phyloP scores from a whole-genome alignment of 2,888 invertebrate genomes.

The Polietes domitor region DNA sequence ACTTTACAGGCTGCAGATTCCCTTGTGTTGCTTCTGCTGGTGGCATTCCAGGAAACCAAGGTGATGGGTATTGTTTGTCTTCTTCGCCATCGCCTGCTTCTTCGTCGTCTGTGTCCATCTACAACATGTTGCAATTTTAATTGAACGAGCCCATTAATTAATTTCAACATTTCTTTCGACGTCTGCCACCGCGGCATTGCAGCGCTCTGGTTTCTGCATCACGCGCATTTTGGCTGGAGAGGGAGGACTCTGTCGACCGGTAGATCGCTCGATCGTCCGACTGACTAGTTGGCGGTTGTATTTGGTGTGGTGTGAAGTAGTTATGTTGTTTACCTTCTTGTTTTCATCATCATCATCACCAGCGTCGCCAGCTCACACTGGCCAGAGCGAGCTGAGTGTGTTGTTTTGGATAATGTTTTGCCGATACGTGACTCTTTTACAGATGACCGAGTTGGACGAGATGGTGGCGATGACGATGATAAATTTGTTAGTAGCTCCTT shows the following conservation, averaged over 20 bases:
- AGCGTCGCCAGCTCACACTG: background rate
- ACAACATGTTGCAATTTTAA: slow-evolving; percentile 80
- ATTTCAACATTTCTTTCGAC: slow-evolving; percentile 73
- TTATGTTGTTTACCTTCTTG: slow-evolving; percentile 54
- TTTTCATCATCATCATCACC: slow-evolving; percentile 45
- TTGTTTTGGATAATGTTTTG: slow-evolving; percentile 63
- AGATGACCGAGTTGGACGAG: slow-evolving; percentile 49
- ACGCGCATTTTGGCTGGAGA: background rate
- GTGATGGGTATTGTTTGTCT: slow-evolving; percentile 29
- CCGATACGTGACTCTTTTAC: slow-evolving; percentile 61
- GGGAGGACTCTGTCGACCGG: background rate
- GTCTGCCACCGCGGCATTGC: slow-evolving; percentile 14
- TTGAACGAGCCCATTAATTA: slow-evolving; percentile 80
- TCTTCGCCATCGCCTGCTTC: background rate
- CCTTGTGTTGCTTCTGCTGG: slow-evolving; percentile 52
- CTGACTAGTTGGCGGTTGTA: background rate
- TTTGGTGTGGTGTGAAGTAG: slow-evolving; percentile 65
- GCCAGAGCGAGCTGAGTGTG: background rate
- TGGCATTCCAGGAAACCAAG: slow-evolving; percentile 52
- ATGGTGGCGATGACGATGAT: slow-evolving; percentile 39
- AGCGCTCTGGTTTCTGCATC: background rate
- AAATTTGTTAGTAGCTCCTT: slow-evolving; percentile 50
- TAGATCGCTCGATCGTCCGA: background rate
- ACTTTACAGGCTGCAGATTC: slow-evolving; percentile 53
- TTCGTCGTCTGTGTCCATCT: slow-evolving; percentile 71